Base-by-base conservation (phyloP, 2,888 invertebrate species). In the Ichneumoninae sp. region DNA sequence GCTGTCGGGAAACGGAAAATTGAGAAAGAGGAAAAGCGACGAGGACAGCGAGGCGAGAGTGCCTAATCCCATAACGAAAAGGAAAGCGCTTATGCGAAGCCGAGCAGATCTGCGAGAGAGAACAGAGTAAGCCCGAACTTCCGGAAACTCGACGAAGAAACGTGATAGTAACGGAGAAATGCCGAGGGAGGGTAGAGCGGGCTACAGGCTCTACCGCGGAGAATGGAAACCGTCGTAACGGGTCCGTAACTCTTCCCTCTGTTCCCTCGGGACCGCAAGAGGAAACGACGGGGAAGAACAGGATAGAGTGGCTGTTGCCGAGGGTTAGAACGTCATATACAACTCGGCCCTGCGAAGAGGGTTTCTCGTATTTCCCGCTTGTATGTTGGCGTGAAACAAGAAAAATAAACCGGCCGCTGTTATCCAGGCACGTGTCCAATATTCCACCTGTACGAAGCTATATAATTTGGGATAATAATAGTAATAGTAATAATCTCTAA, bases 41-140 rank as follows among this genome's bases (percentile, higher is more conserved):
- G 76, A 33, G 75, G 26, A 75, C 62, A 70, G 57, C 86, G 85
- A 87, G 85, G 86, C 85, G 89, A 90, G 88, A 90, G 88, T 88
- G 87, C 90, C 89, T 92, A 91, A 92, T 92, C 90, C 91, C 89
- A 88, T 90, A 92, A 92, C 89, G 90, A 86, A 86, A 86, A 86
- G 84, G 86, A 86, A 89, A 86, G 87, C 86, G 86, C 86, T 86
- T 80, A 80, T 87, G 84, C 84, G 76, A 47, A 85, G 62, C 71
- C 62, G 22, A 66, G 36, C 52, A 47, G 80, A 10, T 8, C 52
- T 52, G 60, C 60, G 47, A 47, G 66, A 47, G 65, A 71, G 65
- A 66, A 47, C 30, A 40, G 54, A 36, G 54, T 16, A 33, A 6
- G 36, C 10, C 19, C 22, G 54, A 36, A 76, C 66, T 50, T 30